Evolutionary conservation across 2,888 invertebrate genomes (phyloP).

Genomic region (Psylliodes chrysocephalus): DNA sequence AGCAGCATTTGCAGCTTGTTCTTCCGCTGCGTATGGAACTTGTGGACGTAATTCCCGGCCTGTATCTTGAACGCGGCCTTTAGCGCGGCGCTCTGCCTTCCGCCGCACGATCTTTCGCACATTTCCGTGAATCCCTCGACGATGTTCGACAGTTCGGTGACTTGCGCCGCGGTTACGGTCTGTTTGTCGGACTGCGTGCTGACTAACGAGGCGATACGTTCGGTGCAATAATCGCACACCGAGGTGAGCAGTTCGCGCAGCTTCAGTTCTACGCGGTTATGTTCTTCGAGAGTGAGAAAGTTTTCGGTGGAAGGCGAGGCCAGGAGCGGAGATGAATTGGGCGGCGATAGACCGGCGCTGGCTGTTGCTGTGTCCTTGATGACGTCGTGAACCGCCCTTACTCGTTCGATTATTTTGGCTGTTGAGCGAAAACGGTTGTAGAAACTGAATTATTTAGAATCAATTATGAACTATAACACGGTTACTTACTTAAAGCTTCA

Average conservation of each 20-base stretch:
- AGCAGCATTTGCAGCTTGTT: slow-evolving; percentile 84
- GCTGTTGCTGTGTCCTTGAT: slow-evolving; percentile 80
- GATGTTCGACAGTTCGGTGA: slow-evolving; percentile 78
- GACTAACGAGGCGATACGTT: slow-evolving; percentile 89
- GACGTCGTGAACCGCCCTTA: slow-evolving; percentile 78
- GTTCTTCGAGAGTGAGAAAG: slow-evolving; percentile 76
- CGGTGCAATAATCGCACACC: slow-evolving; percentile 93
- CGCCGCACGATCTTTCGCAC: slow-evolving; percentile 79
- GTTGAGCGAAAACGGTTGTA: slow-evolving; percentile 3
- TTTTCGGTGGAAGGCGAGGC: slow-evolving; percentile 68
- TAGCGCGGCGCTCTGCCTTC: slow-evolving; percentile 80
- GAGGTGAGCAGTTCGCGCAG: slow-evolving; percentile 81
- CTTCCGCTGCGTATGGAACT: slow-evolving; percentile 90
- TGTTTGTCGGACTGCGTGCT: slow-evolving; percentile 80
- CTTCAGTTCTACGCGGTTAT: slow-evolving; percentile 74
- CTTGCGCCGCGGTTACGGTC: slow-evolving; percentile 79
- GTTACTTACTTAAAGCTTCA: slow-evolving; percentile 57
- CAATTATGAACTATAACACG: not conserved
- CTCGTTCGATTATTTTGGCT: slow-evolving; percentile 75
- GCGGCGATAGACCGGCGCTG: slow-evolving; percentile 66
- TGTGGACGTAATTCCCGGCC: slow-evolving; percentile 90
- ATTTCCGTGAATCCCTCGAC: slow-evolving; percentile 81
- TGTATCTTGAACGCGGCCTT: slow-evolving; percentile 86
- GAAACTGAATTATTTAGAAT: too few species aligned
- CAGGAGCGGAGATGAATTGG: slow-evolving; percentile 46